phyloP scores from a whole-genome alignment of 2,888 invertebrate genomes.

The Piscicola geometra region DNA sequence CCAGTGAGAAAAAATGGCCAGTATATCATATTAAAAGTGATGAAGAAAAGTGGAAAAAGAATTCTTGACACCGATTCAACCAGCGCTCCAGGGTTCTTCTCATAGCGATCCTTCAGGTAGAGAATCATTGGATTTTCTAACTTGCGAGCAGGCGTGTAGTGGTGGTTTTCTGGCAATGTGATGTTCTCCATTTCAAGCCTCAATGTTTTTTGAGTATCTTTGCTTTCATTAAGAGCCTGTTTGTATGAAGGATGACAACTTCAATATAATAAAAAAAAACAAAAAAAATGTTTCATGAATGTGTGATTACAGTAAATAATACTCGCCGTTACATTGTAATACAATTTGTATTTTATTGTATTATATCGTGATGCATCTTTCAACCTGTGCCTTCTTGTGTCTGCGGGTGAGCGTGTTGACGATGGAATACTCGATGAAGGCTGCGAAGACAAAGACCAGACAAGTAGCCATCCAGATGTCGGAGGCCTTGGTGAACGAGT shows the following conservation, averaged over 20 bases:
- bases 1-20: slow-evolving; percentile 38
- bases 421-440: slow-evolving; percentile 39
- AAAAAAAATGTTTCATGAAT: background rate
- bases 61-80: slow-evolving; percentile 39
- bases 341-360: too few relatives aligned
- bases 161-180: too few relatives aligned
- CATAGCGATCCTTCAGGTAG: slow-evolving; percentile 14
- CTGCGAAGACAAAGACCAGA: slow-evolving; percentile 38
- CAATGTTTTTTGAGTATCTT: too few relatives aligned
- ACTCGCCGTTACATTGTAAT: too few relatives aligned
- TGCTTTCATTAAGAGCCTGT: too few relatives aligned
- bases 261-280: background rate
- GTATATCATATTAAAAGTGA: slow-evolving; percentile 40
- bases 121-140: too few relatives aligned
- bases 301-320: too few relatives aligned
- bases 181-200: too few relatives aligned
- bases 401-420: slow-evolving; percentile 38
- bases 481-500: slow-evolving; percentile 38
- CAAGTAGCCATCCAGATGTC: slow-evolving; percentile 40
- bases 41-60: slow-evolving; percentile 38
- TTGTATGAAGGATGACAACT: too few relatives aligned
- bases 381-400: slow-evolving; percentile 5
- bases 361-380: too few relatives aligned
- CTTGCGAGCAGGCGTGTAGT: too few relatives aligned
- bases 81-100: slow-evolving; percentile 22